Base-by-base conservation (phyloP, 2,113 vertebrate species). In the Axis porcinus region DNA sequence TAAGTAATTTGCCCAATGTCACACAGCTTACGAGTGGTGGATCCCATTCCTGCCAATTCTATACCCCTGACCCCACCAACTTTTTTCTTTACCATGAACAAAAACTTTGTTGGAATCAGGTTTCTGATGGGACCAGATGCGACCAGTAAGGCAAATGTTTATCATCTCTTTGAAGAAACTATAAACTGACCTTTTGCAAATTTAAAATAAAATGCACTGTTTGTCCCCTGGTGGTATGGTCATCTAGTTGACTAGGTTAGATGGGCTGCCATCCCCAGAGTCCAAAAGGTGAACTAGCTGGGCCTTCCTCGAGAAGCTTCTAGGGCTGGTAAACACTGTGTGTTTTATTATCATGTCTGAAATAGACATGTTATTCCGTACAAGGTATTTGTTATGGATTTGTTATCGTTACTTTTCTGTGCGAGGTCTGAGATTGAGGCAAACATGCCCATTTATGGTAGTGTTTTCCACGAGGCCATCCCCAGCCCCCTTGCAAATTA, bases 371-470 rank as follows among this genome's bases (percentile, higher is more conserved):
- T 98, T 99, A 99, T 99, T 99, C 99, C 99, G 99, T 99, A 99
- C 99, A 99, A 99, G 99, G 99, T 99, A 99, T 99, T 99, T 99
- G 99, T 99, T 99, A 99, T 99, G 99, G 98, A 98, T 99, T 98
- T 99, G 99, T 99, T 99, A 99, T 99, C 99, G 98, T 99, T 98
- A 99, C 99, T 99, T 99, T 99, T 99, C 99, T 96, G 97, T 78
- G 98, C 98, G 99, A 99, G 99, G 95, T 98, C 96, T 97, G 98
- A 97, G 98, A 99, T 99, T 98, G 98, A 99, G 98, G 98, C 99
- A 99, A 99, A 99, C 99, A 98, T 98, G 98, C 82, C 99, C 99
- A 98, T 99, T 99, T 99, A 99, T 99, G 99, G 99, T 98, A 98
- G 98, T 40, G 2, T 96, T 96, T 97, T 98, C 96, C 96, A 96